These are phyloP conservation scores for Cremastinae sp. DNA, from an alignment of 2,888 invertebrate genomes.

Conservation along the genomic window DNA sequence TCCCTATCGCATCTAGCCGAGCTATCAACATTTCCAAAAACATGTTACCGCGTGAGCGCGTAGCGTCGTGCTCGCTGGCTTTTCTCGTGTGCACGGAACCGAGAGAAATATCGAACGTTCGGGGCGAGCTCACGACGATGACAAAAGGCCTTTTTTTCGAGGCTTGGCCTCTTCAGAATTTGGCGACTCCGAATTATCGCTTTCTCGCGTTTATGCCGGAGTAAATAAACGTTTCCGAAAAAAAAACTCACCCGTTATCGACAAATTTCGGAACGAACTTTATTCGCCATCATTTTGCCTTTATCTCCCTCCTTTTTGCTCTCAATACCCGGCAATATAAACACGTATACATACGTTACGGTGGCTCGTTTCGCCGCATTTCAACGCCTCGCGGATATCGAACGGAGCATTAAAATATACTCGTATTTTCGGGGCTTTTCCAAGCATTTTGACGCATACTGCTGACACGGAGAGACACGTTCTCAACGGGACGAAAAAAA, in stretches of 20 bases:
- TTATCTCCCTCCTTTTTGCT: slow-evolving; percentile 17
- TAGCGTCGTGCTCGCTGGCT: slow-evolving; percentile 36
- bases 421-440: slow-evolving; percentile 61
- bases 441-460: slow-evolving; percentile 47
- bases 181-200: not conserved
- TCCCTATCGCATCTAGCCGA: slow-evolving; percentile 28
- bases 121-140: slow-evolving; percentile 62
- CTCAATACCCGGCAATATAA: slow-evolving; percentile 26
- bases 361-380: slow-evolving; percentile 48
- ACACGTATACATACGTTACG: slow-evolving; percentile 6
- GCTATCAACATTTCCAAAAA: slow-evolving; percentile 69
- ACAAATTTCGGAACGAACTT: slow-evolving; percentile 2
- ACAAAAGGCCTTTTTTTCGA: slow-evolving; percentile 66
- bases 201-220: not conserved
- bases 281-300: slow-evolving; percentile 12
- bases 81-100: slow-evolving; percentile 29
- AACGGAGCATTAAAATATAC: slow-evolving; percentile 60
- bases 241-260: slow-evolving; percentile 37
- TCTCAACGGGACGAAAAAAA: not conserved
- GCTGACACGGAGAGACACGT: no score
- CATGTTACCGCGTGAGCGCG: slow-evolving; percentile 65
- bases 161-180: slow-evolving; percentile 29
- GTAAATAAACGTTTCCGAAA: not conserved
- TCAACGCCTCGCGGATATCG: slow-evolving; percentile 63
- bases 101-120: slow-evolving; percentile 73